Conservation (phyloP, 2,888 invertebrate species). For the Candidula unifasciata region DNA sequence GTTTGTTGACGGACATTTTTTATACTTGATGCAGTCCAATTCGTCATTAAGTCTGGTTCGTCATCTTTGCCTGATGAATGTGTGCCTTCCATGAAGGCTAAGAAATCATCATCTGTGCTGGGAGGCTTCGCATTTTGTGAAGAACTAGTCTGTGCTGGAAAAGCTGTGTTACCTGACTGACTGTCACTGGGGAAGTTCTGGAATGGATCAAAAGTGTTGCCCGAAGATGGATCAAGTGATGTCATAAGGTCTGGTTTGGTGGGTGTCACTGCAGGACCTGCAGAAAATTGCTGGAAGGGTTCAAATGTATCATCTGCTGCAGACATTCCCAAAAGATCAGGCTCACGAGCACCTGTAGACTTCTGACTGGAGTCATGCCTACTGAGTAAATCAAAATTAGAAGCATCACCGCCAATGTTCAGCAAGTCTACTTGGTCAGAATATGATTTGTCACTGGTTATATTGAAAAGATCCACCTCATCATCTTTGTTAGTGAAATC, state of each 20-base stretch:
- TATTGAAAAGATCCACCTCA: conserved; percentile 66
- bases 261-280: conserved; percentile 25
- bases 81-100: conserved; percentile 62
- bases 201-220: conserved; percentile 71
- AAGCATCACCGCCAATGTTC: conserved; percentile 39
- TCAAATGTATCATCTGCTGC: conserved; percentile 66
- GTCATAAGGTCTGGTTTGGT: conserved; percentile 46
- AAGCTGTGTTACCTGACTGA: conserved; percentile 4
- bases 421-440: conserved; percentile 49
- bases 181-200: conserved; percentile 44
- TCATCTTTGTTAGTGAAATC: not conserved
- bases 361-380: conserved; percentile 49
- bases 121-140: conserved; percentile 23
- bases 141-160: not conserved
- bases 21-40: conserved; percentile 65
- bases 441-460: conserved; percentile 52
- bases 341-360: conserved; percentile 28
- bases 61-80: conserved; percentile 49
- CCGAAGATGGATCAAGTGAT: conserved; percentile 47
- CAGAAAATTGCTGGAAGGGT: conserved; percentile 69
- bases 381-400: conserved; percentile 52
- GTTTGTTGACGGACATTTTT: conserved; percentile 39
- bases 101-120: conserved; percentile 61
- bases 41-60: conserved; percentile 66
- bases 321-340: conserved; percentile 53